Evolutionary conservation across 1,140 invertebrate species (phyloP).

Genomic region (silkworm (Bombyx mori)): ASM3026992v2 NC_085116.1:10271001-10271500

Average conservation of each 20-base stretch:
- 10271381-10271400: constrained; percentile 18
- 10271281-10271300: constrained; percentile 31
- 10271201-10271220: constrained; percentile 12
- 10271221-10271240: constrained; percentile 13
- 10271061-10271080: too few species aligned
- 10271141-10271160: background rate
- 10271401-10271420: too few species aligned
- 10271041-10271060: too few species aligned
- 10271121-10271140: too few species aligned
- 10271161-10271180: background rate
- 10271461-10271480: too few species aligned
- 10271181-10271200: background rate
- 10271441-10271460: too few species aligned
- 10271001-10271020: too few species aligned
- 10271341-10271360: constrained; percentile 40
- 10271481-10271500: too few species aligned
- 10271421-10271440: too few species aligned
- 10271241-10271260: constrained; percentile 14
- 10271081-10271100: too few species aligned
- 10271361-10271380: constrained; percentile 40
- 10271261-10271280: constrained; percentile 46
- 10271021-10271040: too few species aligned
- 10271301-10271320: constrained; percentile 38
- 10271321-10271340: constrained; percentile 36
- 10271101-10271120: too few species aligned